A percentile compares a stretch with the other conserved stretches of the same genome.
Evolutionary conservation across 2,797 vertebrate genomes (phyloP).

Genomic region (Poecilia wingei): DNA sequence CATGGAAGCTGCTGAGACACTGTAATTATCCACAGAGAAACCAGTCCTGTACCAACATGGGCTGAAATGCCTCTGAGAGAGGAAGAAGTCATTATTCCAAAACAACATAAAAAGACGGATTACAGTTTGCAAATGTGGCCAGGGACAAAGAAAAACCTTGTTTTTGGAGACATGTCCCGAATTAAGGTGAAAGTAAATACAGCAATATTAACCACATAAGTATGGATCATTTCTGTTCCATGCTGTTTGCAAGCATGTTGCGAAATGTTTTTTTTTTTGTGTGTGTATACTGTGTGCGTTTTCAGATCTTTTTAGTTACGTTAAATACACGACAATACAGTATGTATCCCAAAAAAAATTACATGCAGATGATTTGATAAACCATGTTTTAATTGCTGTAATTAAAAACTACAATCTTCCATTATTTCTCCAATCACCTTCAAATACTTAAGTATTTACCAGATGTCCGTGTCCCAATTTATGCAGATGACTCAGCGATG

Average conservation of each 20-base stretch:
- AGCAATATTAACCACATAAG: too few species aligned
- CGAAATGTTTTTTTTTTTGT: neutral
- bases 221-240: too few species aligned
- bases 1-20: slow-evolving; percentile 3
- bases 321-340: neutral
- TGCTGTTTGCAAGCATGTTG: neutral
- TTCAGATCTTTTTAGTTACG: neutral
- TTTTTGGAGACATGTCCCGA: neutral
- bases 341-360: neutral
- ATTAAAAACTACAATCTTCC: neutral
- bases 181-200: neutral
- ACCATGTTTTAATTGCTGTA: neutral
- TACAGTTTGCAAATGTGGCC: neutral
- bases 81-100: neutral
- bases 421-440: neutral
- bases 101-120: neutral
- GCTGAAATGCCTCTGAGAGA: neutral
- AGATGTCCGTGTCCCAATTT: neutral
- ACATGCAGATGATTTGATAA: neutral
- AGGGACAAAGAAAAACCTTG: neutral
- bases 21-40: slow-evolving; percentile 1
- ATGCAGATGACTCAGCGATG: neutral
- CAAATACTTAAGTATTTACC: neutral
- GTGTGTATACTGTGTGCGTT: too few species aligned
- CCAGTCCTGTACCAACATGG: neutral